phyloP scores from a whole-genome alignment of 1,140 invertebrate genomes.

The Lepidurus arcticus region DNA sequence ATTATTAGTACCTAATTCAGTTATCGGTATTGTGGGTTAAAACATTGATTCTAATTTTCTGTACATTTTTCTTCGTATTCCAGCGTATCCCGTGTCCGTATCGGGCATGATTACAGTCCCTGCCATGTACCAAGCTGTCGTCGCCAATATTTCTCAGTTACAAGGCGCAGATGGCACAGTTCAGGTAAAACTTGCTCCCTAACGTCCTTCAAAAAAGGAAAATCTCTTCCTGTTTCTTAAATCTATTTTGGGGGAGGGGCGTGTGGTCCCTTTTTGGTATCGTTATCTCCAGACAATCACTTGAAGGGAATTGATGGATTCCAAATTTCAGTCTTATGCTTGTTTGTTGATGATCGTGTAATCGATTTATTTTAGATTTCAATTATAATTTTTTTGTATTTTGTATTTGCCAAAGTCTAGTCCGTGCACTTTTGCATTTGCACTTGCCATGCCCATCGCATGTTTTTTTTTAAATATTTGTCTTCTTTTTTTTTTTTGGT shows the following conservation, averaged over 20 bases:
- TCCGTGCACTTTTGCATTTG: background rate
- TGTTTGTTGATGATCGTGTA: too few relatives aligned
- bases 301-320: too few relatives aligned
- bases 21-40: too few relatives aligned
- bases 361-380: background rate
- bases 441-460: slow-evolving; percentile 13
- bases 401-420: background rate
- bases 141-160: slow-evolving; percentile 79
- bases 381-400: slow-evolving; percentile 24
- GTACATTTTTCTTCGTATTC: slow-evolving; percentile 39
- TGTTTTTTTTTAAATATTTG: background rate
- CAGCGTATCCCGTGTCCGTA: slow-evolving; percentile 76
- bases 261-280: background rate
- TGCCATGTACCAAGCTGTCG: slow-evolving; percentile 93
- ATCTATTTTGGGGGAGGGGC: background rate
- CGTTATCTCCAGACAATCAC: too few relatives aligned
- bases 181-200: slow-evolving; percentile 49
- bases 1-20: too few relatives aligned
- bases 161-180: slow-evolving; percentile 65
- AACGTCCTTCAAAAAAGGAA: background rate
- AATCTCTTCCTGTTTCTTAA: slow-evolving; percentile 8
- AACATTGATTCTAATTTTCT: background rate
- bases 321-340: too few relatives aligned
- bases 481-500: background rate
- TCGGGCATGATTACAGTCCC: slow-evolving; percentile 93